Base-by-base conservation (phyloP, 1,140 invertebrate genomes). In the Paralvinella palmiformis region DNA sequence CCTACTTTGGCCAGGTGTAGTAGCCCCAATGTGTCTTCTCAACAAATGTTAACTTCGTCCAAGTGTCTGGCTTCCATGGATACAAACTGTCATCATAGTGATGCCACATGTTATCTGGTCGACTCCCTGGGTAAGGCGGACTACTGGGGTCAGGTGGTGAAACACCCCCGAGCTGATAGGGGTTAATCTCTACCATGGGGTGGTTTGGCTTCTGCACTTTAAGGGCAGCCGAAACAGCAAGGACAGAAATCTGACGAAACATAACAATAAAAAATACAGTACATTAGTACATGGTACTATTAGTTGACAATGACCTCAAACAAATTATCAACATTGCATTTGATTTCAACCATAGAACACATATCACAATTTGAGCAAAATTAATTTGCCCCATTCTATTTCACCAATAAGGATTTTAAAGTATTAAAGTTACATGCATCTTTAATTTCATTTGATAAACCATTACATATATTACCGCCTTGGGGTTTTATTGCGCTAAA, bases 1-100 rank as follows among this genome's bases (percentile, higher is more conserved):
- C 77, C 72, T 79, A 84, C 80, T 87, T 86, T 0, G 92, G 90
- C 91, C 92, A 96, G 1, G 79, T 81, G 72, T 91, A 92, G 75
- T 88, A 94, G 3, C 93, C 92, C 64, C 84, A 80, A 69, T 85
- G 84, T 17, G 85, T 83, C 69, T 89, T 87, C 71, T 92, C 87
- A 5, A 91, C 75, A 71, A 85, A 87, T 36, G 85, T 83, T 1
- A 80, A 79, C 55, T 85, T 79, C 58, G 94, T 85, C 91, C 92
- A 96, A 31, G 72, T 68, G 63, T 90, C 85, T 22, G 84, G 79
- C 31, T 83, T 87, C 29, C 81, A 75, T 0, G 88, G 88, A 24
- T 82, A 72, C 6, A 80, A 84, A 35, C 82, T 73, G 2, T 83
- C 83, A 67, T 88, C 83, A 68, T 90, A 91, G 72, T 89, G 84